Base-by-base conservation (phyloP, 2,797 vertebrate species). In the Syndactyla subalaris region DNA sequence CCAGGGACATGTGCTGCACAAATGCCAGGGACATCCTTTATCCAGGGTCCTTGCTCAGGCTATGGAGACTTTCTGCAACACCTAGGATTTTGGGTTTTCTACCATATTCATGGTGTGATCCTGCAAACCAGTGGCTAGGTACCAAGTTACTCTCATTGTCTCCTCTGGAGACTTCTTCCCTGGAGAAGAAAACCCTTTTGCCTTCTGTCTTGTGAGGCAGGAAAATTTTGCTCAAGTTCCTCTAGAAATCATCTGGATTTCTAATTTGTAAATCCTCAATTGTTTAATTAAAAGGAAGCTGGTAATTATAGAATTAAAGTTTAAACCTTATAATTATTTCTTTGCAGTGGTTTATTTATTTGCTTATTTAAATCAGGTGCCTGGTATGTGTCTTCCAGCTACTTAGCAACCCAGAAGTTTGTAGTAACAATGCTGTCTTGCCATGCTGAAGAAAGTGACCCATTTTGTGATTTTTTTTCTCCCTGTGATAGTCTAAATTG, bases 121-220 rank as follows among this genome's bases (percentile, higher is more conserved):
- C 16, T 7, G 2, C 41, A 78, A 71, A 57, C 21, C 16, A 27
- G 29, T 20, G 48, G 19, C 34, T 70, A 27, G 18, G 10, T 65
- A 52, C 32, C 20, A n/a, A 38, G 32, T 48, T 66, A 59, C 6
- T 45, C 36, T 14, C 22, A 13, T 21, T 6, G 21, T 34, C 48
- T 70, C 1, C 0, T 24, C 52, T 2, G 0, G 23, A 62, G 59
- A 70, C 14, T 22, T 38, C 38, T 74, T 2, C 0, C 18, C 41
- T 1, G 0, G 36, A 52, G 61, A 70, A 55, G 17, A 74, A 70
- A 81, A 21, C 24, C 36, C 39, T 4, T 1, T 26, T 48, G 32
- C 43, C 6, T 74, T 75, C 38, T 54, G 22, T 34, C 34, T 45
- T 24, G 32, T 39, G 32, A 54, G 48, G 29, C 12, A 39, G 46